Evolutionary conservation across 2,888 invertebrate genomes (phyloP).

Genomic region (Lomographa bimaculata): DNA sequence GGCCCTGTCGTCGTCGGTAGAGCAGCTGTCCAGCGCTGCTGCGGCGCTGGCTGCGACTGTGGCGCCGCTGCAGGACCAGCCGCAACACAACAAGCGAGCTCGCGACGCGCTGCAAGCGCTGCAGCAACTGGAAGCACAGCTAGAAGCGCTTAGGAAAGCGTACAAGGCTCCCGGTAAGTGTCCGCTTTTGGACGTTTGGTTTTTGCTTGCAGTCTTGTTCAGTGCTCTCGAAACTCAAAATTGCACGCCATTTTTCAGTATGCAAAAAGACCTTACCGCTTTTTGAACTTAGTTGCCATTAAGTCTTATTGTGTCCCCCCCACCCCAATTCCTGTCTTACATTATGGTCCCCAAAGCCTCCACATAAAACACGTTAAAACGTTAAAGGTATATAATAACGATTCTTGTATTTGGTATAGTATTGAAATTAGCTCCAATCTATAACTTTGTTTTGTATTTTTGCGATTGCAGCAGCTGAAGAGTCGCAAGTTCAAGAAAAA

Average conservation of each 20-base stretch:
- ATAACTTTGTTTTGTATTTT: too few species aligned
- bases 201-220: too few species aligned
- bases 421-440: too few species aligned
- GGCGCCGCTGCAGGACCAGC: constrained; percentile 21
- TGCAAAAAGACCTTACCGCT: too few species aligned
- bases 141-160: constrained; percentile 15
- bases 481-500: constrained; percentile 12
- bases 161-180: constrained; percentile 13
- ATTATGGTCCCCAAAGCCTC: too few species aligned
- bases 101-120: constrained; percentile 26
- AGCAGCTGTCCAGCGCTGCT: constrained; percentile 31
- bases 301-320: too few species aligned
- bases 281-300: too few species aligned
- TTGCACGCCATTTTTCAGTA: not conserved
- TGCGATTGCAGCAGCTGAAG: constrained; percentile 7
- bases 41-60: constrained; percentile 28
- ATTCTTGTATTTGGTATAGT: not conserved
- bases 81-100: constrained; percentile 19
- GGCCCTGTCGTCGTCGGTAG: constrained; percentile 36
- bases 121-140: constrained; percentile 29
- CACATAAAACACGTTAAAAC: too few species aligned
- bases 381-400: too few species aligned
- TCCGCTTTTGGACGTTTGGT: too few species aligned
- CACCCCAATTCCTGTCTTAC: too few species aligned
- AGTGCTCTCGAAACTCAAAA: too few species aligned